Evolutionary conservation across 1,140 invertebrate species (phyloP), one percentile per base, ranked within the genome.

Genomic region (Stegodyphus dumicola): DNA sequence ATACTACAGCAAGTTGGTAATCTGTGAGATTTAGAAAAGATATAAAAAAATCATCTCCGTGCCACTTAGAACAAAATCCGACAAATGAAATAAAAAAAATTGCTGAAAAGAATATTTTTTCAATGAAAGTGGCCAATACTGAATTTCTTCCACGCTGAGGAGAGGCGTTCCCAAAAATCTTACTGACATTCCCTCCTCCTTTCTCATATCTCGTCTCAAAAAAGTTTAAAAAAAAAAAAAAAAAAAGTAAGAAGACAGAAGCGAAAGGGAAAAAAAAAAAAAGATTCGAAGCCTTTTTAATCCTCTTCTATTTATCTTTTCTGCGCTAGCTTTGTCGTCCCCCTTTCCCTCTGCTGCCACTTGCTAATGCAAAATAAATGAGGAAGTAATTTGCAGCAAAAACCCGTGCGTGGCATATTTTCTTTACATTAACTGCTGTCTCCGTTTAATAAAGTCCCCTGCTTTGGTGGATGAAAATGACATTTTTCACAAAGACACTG

Each of bases 311-410:
- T 60, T 60, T 60, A 60, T 60, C 56, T 60, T 15, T 15, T 60
- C 33, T 33, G 33, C 33, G 33, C 33, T 33, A 33, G 33, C 33
- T 33, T 33, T 33, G 33, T 33, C 33, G 33, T 33, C 4, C 9
- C 15, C 56, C 9, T 11, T 15, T 5, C 56, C 56, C 15, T 60
- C 56, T 15, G 15, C 56, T 60, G 9, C 56, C 56, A 15, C 56
- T 60, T 60, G 56, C 56, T 60, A 60, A 60, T 60, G 56, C 56
- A 60, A 60, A 60, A 60, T 60, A 60, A 60, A 60, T 60, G 56
- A 60, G 56, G 56, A 60, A 60, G 56, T 60, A 60, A 60, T 60
- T 60, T 60, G 56, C 56, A 60, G 56, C 9, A 15, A 60, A 15
- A 15, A 15, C 9, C 9, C 15, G 9, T 60, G 9, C 9, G 56